phyloP scores from a whole-genome alignment of 2,113 vertebrate genomes.

The Eptesicus fuscus region DNA sequence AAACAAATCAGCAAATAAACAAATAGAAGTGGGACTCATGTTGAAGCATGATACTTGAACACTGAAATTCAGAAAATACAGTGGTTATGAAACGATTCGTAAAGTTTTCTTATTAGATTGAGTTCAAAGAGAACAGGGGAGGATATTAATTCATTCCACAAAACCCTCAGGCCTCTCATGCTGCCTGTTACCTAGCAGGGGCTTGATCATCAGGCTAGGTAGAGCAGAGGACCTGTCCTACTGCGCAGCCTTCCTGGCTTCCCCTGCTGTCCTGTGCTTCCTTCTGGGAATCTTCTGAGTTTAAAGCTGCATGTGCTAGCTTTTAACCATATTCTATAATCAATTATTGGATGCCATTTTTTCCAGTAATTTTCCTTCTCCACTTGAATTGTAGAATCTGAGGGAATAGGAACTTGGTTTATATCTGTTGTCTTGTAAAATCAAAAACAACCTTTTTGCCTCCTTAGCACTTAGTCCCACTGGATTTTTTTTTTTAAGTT shows the following conservation, averaged over 20 bases:
- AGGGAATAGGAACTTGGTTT: neutral
- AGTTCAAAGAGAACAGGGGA: neutral
- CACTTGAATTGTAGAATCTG: neutral
- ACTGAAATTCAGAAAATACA: slow-evolving; percentile 20
- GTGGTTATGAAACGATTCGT: neutral
- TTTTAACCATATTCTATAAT: neutral
- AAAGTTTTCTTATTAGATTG: neutral
- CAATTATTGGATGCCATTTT: neutral
- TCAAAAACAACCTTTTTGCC: neutral
- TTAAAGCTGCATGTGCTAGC: neutral
- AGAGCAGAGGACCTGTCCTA: too few species aligned
- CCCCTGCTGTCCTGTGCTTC: neutral
- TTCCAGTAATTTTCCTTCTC: neutral
- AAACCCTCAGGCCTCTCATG: neutral
- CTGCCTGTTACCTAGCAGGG: neutral
- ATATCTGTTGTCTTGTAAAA: neutral
- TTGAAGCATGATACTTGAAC: neutral
- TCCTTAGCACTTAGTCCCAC: neutral
- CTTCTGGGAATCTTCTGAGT: neutral
- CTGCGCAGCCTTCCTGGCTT: neutral
- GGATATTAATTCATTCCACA: neutral
- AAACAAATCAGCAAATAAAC: neutral
- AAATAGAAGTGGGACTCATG: neutral
- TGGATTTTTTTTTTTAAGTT: neutral
- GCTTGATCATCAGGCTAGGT: neutral